A percentile compares a stretch with the other conserved stretches of the same genome.
These are phyloP conservation scores for Drosophila sechellia DNA, from an alignment of 1,140 invertebrate genomes.

Conservation along the genomic window DNA sequence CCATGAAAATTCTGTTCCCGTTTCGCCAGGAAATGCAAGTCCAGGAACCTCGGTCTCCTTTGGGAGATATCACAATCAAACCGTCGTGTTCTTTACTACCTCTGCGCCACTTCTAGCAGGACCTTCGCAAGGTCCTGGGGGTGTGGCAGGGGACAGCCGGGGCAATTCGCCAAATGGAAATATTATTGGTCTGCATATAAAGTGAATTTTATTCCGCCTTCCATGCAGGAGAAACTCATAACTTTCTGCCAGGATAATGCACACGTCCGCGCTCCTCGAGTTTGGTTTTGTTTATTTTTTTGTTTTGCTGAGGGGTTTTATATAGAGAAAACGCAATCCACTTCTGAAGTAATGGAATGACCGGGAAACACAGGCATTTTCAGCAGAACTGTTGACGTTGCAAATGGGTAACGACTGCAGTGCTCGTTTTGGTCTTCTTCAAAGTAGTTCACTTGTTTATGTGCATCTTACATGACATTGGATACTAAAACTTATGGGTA, in stretches of 20 bases:
- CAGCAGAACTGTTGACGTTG: constrained; percentile 26
- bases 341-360: constrained; percentile 4
- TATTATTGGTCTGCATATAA: constrained; percentile 80
- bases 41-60: constrained; percentile 23
- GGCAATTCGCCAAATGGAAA: constrained; percentile 79
- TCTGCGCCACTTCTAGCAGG: constrained; percentile 25
- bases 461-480: constrained; percentile 21
- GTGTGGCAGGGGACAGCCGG: constrained; percentile 16
- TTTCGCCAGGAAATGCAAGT: constrained; percentile 26
- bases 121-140: neutral
- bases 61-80: constrained; percentile 66
- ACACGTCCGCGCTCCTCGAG: constrained; percentile 25
- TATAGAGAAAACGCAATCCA: neutral
- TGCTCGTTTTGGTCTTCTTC: constrained; percentile 18
- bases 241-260: constrained; percentile 40
- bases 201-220: constrained; percentile 65
- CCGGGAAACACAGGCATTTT: constrained; percentile 11
- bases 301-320: neutral
- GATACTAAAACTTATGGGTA: neutral
- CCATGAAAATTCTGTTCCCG: constrained; percentile 35
- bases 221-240: constrained; percentile 39
- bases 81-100: constrained; percentile 50
- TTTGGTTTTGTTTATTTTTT: constrained; percentile 1
- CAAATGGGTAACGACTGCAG: constrained; percentile 35
- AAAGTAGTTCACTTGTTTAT: constrained; percentile 19